Percentiles rank a stretch among this genome's conserved stretches.
Evolutionary conservation across 2,888 invertebrate species (phyloP).

Genomic region (Papilio demoleus): DNA sequence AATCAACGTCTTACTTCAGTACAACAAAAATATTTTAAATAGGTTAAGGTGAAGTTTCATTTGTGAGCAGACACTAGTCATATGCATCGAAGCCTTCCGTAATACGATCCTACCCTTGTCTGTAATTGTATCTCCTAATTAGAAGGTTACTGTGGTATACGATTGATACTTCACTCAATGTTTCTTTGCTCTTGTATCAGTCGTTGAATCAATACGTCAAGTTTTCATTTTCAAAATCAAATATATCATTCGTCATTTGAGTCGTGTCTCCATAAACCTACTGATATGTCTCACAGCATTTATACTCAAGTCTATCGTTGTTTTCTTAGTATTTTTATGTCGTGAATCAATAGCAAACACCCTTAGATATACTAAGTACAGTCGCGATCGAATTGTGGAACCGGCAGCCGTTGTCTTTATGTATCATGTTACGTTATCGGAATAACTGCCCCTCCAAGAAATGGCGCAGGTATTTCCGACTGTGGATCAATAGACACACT

Average conservation of each 20-base stretch:
- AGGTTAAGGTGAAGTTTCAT: background rate
- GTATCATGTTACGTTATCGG: slow-evolving; percentile 15
- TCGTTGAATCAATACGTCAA: background rate
- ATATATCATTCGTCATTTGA: background rate
- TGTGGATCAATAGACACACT: slow-evolving; percentile 21
- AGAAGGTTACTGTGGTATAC: background rate
- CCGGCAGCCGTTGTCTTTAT: background rate
- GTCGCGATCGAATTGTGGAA: background rate
- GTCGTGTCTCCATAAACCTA: too few species aligned
- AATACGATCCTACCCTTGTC: background rate
- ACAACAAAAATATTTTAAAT: slow-evolving; percentile 2
- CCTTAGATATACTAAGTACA: background rate
- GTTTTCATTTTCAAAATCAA: background rate
- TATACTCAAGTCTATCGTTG: background rate
- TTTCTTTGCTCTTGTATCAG: background rate
- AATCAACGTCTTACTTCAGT: background rate
- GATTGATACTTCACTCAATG: background rate
- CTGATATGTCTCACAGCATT: too few species aligned
- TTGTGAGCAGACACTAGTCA: background rate
- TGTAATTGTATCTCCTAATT: slow-evolving; percentile 9
- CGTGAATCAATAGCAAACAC: background rate
- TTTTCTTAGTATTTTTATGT: background rate
- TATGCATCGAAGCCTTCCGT: slow-evolving; percentile 4
- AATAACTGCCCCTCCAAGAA: slow-evolving; percentile 23
- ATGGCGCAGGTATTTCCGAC: slow-evolving; percentile 6